A percentile compares a stretch with the other conserved stretches of the same genome.
These are phyloP conservation scores for Leucophenga maculata DNA, from an alignment of 2,888 invertebrate genomes.

Conservation along the genomic window DNA sequence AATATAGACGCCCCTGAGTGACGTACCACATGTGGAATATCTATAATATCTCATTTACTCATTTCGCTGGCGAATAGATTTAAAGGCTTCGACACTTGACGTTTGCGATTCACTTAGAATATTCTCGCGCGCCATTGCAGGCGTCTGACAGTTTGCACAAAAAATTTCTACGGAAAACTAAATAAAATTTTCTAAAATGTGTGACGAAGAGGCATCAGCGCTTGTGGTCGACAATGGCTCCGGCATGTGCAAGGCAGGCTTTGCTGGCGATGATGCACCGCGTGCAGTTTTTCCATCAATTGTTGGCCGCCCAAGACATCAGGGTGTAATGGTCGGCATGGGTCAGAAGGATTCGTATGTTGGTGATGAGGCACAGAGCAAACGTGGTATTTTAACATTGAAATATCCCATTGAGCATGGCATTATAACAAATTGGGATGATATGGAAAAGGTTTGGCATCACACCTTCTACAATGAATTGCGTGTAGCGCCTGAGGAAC, in stretches of 20 bases:
- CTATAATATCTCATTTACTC: too few relatives aligned
- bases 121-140: too few relatives aligned
- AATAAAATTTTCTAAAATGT: slow-evolving; percentile 75
- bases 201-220: slow-evolving; percentile 92
- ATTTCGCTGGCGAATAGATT: too few relatives aligned
- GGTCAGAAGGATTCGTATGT: slow-evolving; percentile 97
- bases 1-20: too few relatives aligned
- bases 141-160: too few relatives aligned
- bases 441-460: slow-evolving; percentile 99
- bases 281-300: slow-evolving; percentile 92
- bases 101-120: too few relatives aligned
- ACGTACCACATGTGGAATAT: too few relatives aligned
- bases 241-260: slow-evolving; percentile 97
- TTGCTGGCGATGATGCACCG: slow-evolving; percentile 94
- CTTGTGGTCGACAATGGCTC: slow-evolving; percentile 96
- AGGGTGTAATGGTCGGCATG: slow-evolving; percentile 96
- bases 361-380: slow-evolving; percentile 95
- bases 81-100: too few relatives aligned
- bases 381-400: slow-evolving; percentile 93
- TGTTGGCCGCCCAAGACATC: slow-evolving; percentile 92
- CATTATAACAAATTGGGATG: slow-evolving; percentile 97
- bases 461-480: slow-evolving; percentile 98
- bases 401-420: slow-evolving; percentile 97
- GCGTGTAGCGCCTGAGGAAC: slow-evolving; percentile 93
- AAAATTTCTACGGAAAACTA: too few relatives aligned